Base-by-base conservation (phyloP, 2,113 vertebrate species). In the Cairina moschata region DNA sequence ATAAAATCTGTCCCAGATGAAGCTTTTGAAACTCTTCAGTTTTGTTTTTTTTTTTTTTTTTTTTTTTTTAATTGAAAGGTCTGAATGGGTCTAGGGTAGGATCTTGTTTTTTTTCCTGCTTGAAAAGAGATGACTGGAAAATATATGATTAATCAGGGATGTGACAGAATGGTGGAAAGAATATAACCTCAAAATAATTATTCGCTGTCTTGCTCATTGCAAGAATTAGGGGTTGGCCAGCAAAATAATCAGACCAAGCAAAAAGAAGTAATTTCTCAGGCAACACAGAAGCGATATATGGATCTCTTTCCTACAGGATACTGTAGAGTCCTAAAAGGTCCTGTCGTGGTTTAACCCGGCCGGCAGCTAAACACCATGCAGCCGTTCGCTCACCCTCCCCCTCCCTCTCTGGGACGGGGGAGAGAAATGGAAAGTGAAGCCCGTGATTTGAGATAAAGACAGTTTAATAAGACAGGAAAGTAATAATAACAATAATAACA, bases 311-410 rank as follows among this genome's bases (percentile, higher is more conserved):
- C n/a, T 18, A 21, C 26, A 56, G 29, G 68, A 87, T 48, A 36
- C 4, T 17, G 6, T 25, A 10, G 77, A 92, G 50, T 34, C 7
- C 2, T 71, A 58, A 56, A 71, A 12, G 21, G 6, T 0, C 6
- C 12, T 82, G n/a, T n/a, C n/a, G n/a, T n/a, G n/a, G n/a, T n/a
- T n/a, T n/a, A n/a, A n/a, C n/a, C n/a, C n/a, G n/a, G n/a, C n/a
- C n/a, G n/a, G n/a, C n/a, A n/a, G n/a, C n/a, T n/a, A n/a, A n/a
- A n/a, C n/a, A n/a, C n/a, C n/a, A n/a, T n/a, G n/a, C n/a, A n/a
- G n/a, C n/a, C n/a, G n/a, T n/a, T n/a, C n/a, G n/a, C n/a, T n/a
- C n/a, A n/a, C n/a, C n/a, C n/a, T n/a, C n/a, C n/a, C n/a, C n/a
- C n/a, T n/a, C n/a, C n/a, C n/a, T n/a, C n/a, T n/a, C n/a, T n/a